Base-by-base conservation (phyloP, 37 sponge, comb jelly and placozoan genomes). In the Oopsacas minuta region DNA sequence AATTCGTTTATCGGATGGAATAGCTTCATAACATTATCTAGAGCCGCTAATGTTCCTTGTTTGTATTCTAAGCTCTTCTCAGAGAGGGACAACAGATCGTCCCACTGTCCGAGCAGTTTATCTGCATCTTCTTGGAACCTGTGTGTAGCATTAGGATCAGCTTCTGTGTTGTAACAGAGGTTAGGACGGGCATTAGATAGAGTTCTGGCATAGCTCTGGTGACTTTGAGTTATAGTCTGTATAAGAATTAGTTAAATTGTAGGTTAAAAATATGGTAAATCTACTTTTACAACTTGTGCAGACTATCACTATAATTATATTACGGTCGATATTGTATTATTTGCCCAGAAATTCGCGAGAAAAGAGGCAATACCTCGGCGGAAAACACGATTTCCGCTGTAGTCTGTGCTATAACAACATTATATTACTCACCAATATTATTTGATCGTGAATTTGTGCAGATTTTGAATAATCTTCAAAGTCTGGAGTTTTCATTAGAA, bases 51-150 rank as follows among this genome's bases (percentile, higher is more conserved):
- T 5, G 22, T 61, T 5, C 75, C 30, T 3, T 61, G 75, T 12
- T 61, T 61, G 75, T 61, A 61, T 34, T 61, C 75, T 34, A 61
- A 12, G 28, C 75, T 61, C 75, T 61, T 61, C 30, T 61, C 75
- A 12, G 75, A 61, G 30, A 61, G 75, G 7, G 17, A 61, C 1
- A 61, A 5, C 20, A 61, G 75, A 12, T 61, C 75, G 30, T 61
- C 75, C 75, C 75, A 61, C 30, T 61, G 20, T 3, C 20, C 75
- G 32, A 61, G 75, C 75, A 61, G 30, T 3, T 12, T 3, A 12
- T 61, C 75, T 3, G 75, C 75, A 12, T 61, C 75, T 12, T 61
- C 75, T 34, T 61, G 75, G 75, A 61, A 61, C 75, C 75, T 3
- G 75, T 61, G 75, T 34, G 75, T 61, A 12, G 75, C 75, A 12